These are phyloP conservation scores for Dynastes grantii DNA, from an alignment of 2,888 invertebrate species.

Conservation along the genomic window DNA sequence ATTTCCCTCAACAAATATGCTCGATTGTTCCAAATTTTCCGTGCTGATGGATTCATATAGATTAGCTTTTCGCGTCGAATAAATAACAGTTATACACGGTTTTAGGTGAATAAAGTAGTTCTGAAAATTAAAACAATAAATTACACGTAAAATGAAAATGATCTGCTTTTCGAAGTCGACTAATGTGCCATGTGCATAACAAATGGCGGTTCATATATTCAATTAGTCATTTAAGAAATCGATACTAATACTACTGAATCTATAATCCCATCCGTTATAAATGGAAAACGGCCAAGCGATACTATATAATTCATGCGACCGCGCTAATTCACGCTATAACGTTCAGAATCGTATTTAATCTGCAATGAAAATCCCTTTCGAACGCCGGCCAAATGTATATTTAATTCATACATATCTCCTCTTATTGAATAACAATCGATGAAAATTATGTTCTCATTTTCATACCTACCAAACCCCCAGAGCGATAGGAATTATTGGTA, in stretches of 20 bases:
- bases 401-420: constrained; percentile 19
- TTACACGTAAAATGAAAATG: too few relatives aligned
- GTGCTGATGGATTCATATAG: too few relatives aligned
- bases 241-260: too few relatives aligned
- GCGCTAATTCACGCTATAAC: constrained; percentile 5
- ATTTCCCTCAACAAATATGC: too few relatives aligned
- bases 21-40: too few relatives aligned
- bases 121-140: too few relatives aligned
- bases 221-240: neutral
- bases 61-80: too few relatives aligned
- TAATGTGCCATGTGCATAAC: too few relatives aligned
- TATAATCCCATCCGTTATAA: neutral
- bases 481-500: neutral
- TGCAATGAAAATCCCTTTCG: constrained; percentile 7
- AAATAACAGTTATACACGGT: too few relatives aligned
- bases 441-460: constrained; percentile 22
- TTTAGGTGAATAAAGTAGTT: too few relatives aligned
- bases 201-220: neutral
- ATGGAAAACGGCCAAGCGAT: neutral
- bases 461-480: neutral
- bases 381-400: constrained; percentile 5
- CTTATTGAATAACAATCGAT: constrained; percentile 21
- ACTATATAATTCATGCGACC: neutral
- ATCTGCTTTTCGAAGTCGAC: too few relatives aligned
- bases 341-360: constrained; percentile 2